Evolutionary conservation across 2,113 vertebrate genomes (phyloP).

Genomic region (Dendrocopos noguchii): DNA sequence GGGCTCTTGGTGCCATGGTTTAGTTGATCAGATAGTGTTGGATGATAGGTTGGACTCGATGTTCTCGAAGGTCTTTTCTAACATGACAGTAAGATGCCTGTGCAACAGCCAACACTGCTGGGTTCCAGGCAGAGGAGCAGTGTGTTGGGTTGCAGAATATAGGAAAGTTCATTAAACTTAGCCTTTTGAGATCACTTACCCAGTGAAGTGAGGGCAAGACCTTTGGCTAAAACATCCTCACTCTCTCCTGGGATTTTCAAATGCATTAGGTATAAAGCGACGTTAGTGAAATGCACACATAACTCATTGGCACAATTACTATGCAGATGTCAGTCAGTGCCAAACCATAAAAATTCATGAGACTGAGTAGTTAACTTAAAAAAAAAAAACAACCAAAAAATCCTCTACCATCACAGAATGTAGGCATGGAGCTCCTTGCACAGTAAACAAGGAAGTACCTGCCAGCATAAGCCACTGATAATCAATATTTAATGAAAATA

Average conservation of each 20-base stretch:
- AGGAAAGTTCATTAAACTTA: background rate
- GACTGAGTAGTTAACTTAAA: background rate
- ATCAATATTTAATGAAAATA: slow-evolving; percentile 58
- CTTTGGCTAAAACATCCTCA: background rate
- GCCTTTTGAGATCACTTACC: background rate
- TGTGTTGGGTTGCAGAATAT: background rate
- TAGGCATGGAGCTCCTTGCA: background rate
- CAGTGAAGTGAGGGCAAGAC: background rate
- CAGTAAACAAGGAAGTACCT: background rate
- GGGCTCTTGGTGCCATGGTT: too few relatives aligned
- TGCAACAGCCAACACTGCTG: background rate
- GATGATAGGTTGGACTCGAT: too few relatives aligned
- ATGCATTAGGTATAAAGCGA: background rate
- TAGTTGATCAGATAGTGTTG: too few relatives aligned
- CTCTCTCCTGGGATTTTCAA: background rate
- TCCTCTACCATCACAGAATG: background rate
- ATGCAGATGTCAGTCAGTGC: slow-evolving; percentile 23
- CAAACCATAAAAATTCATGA: slow-evolving; percentile 43
- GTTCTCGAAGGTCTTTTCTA: too few relatives aligned
- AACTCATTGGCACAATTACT: background rate
- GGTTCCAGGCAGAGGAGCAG: background rate
- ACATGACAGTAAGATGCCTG: background rate
- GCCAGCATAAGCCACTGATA: background rate
- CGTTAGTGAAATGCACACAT: background rate
- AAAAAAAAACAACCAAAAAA: background rate